Evolutionary conservation across 2,888 invertebrate species (phyloP).

Genomic region (Callyntrura guangdongensis): DNA sequence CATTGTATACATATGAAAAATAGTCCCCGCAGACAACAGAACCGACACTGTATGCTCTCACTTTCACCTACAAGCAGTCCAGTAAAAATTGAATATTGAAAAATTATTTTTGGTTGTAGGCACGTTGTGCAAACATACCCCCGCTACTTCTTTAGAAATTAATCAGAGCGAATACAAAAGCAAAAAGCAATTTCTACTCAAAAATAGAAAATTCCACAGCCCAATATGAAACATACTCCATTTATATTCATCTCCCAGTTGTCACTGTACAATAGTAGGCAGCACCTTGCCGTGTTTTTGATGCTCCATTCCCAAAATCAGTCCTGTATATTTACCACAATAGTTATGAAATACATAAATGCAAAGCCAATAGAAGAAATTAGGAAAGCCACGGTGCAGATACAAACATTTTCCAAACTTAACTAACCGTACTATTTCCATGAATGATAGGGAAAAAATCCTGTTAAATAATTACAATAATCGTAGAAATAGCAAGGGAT

Average conservation of each 20-base stretch:
- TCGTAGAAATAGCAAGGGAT: not conserved
- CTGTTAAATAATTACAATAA: not conserved
- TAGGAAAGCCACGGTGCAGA: not conserved
- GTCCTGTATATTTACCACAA: no score
- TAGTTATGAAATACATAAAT: no score
- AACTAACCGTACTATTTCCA: not conserved
- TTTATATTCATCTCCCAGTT: conserved; percentile 13
- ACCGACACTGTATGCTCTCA: not conserved
- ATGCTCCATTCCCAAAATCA: no score
- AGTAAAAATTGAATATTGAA: not conserved
- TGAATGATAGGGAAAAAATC: not conserved
- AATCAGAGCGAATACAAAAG: not conserved
- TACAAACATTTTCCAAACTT: not conserved
- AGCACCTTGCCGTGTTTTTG: no score
- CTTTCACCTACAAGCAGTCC: not conserved
- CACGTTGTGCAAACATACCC: no score
- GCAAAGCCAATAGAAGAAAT: not conserved
- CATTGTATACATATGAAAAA: not conserved
- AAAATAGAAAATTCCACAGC: not conserved
- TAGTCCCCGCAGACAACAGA: not conserved
- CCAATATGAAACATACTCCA: not conserved
- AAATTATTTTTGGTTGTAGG: not conserved
- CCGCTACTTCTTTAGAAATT: not conserved
- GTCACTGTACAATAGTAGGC: no score
- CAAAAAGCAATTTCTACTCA: not conserved